Evolutionary conservation across 2,888 invertebrate genomes (phyloP), one percentile per base, ranked within the genome.

Genomic region (Eristalis intricaria): DNA sequence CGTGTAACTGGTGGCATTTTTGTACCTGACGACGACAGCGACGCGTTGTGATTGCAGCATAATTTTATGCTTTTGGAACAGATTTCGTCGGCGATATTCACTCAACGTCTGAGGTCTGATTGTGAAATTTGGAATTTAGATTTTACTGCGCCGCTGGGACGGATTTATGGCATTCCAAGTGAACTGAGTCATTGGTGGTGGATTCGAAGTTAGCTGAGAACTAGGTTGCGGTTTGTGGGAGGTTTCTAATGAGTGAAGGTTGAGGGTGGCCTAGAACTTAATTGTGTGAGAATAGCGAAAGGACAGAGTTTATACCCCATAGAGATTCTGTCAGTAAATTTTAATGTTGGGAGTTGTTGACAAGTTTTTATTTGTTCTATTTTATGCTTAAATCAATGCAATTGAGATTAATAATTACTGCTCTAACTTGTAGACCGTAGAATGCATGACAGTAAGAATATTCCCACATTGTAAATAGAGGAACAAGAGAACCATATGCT

Each of bases 1-100:
- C 61, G 78, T 78, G 78, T 74, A 86, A 78, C 78, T 73, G n/a
- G 19, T 75, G 26, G 22, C 19, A 68, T 35, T 23, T 64, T 11
- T 10, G 35, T 5, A 8, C 2, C 32, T 2, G 43, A 4, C 15
- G n/a, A 8, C 32, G 32, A 8, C 32, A 32, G 5, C 43, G 0
- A n/a, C n/a, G 50, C 1, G n/a, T 50, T 50, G 43, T 64, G 38
- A 78, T 82, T 82, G 74, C 38, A 74, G 70, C 56, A 64, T 35
- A 56, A 56, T 38, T 29, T 58, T 68, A 81, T 76, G 68, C 26
- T 71, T 84, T 76, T 81, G 68, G 63, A 63, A 77, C 50, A 81
- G 58, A 85, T 69, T 58, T 19, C 10, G 35, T 23, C 1, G 43
- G 38, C 15, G 19, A 56, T 70, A 56, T 29, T 32, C 29, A 71